Base-by-base conservation (phyloP, 2,113 vertebrate genomes). In the Mesembrinibis cayennensis region DNA sequence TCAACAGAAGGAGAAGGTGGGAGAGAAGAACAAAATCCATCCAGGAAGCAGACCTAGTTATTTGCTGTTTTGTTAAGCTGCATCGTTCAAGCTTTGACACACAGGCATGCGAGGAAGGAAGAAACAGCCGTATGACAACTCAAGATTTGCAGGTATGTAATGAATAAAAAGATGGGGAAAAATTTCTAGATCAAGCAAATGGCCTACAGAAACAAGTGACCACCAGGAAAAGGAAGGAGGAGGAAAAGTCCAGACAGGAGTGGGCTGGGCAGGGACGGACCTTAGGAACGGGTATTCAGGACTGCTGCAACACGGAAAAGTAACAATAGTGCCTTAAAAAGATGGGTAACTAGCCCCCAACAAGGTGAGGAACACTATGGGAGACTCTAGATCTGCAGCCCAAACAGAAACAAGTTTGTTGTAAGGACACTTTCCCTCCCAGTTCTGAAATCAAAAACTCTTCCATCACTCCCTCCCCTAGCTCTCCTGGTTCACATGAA, bases 221-320 rank as follows among this genome's bases (percentile, higher is more conserved):
- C 25, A 61, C 20, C 29, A 63, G 11, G 9, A 88, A 85, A 78
- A 82, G 16, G 4, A 87, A 10, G 8, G 18, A 69, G 40, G 16
- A 69, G 22, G 16, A 22, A 16, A 78, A 71, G 9, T 45, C 30
- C 42, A 66, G 9, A 34, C 6, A 63, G 42, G 67, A 58, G 29
- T 6, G 13, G 32, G 25, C 23, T 82, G 7, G 22, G 36, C 6
- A 23, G 47, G 17, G 4, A 78, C 0, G 1, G 16, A 32, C 4
- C 65, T 69, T 20, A 76, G 36, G 40, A 76, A 72, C 22, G 16
- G 8, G 7, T 58, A 45, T 44, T 79, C 44, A 40, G 23, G 49
- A 89, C 26, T 52, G 13, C 13, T 25, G 5, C n/a, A 76, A 86
- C 18, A 58, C 62, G 13, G 21, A 77, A 89, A 63, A 63, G 11